Percentiles rank a stretch among this genome's conserved stretches.
Conservation (phyloP, 2,888 invertebrate genomes). For the Petrophora chlorosata region DNA sequence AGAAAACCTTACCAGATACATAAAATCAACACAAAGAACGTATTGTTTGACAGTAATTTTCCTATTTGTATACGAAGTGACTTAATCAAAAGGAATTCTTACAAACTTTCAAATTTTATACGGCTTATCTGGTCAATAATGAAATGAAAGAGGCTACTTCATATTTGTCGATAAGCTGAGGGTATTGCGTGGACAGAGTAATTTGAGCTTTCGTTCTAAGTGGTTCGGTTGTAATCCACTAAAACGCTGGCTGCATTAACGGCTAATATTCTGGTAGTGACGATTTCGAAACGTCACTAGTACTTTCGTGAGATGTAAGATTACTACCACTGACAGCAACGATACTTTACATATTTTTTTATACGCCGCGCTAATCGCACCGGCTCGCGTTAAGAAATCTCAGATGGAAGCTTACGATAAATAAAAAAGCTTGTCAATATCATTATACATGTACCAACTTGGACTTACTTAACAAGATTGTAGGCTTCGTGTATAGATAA, state of each 20-base stretch:
- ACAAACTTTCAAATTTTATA: conserved; percentile 35
- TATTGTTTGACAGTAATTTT: conserved; percentile 39
- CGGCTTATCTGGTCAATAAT: conserved; percentile 36
- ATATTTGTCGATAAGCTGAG: conserved; percentile 22
- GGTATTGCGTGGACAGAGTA: conserved; percentile 48
- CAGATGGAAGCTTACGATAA: conserved; percentile 69
- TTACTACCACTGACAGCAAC: conserved; percentile 65
- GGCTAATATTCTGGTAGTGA: conserved; percentile 70
- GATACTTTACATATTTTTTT: conserved; percentile 72
- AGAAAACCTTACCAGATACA: conserved; percentile 29
- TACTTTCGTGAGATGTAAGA: conserved; percentile 70
- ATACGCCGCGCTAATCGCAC: conserved; percentile 66
- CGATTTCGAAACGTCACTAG: conserved; percentile 70
- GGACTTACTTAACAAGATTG: conserved; percentile 73
- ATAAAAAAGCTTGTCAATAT: conserved; percentile 71
- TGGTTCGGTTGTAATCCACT: conserved; percentile 62
- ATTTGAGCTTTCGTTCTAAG: conserved; percentile 66
- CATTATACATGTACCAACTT: conserved; percentile 66
- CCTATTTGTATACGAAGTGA: conserved; percentile 35
- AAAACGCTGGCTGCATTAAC: conserved; percentile 67
- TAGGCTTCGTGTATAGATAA: conserved; percentile 64
- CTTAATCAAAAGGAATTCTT: conserved; percentile 35
- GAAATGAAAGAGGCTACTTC: conserved; percentile 40
- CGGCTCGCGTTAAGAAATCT: conserved; percentile 44
- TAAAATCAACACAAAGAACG: conserved; percentile 38